Base-by-base conservation (phyloP, 2,888 invertebrate species). In the Phyllotreta striolata region DNA sequence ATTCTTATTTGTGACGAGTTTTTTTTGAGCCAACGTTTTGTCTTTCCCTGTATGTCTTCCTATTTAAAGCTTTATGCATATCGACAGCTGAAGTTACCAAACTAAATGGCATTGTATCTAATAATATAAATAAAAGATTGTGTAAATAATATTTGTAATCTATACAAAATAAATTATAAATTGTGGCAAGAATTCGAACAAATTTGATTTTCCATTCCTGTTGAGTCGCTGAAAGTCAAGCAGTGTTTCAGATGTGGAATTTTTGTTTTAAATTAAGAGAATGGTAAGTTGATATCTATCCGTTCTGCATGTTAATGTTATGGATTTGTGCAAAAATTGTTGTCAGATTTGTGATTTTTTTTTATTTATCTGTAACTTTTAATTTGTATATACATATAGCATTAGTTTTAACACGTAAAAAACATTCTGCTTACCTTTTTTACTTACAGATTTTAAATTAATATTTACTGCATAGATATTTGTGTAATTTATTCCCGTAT, bases 91-190 rank as follows among this genome's bases (percentile, higher is more conserved):
- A 60, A 54, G 60, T 60, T 52, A 52, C 57, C 64, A 62, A 64
- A 64, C 69, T 72, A 68, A 68, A 71, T 64, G 64, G 72, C 72
- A 67, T 71, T 70, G 71, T 70, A 72, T 71, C 69, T 66, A 65
- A 71, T 69, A 68, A 68, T 47, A 69, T 64, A 56, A 70, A 71
- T 70, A 69, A 6, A 9, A 75, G 73, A 70, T 71, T 71, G 73
- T 73, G 75, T 75, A 74, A 71, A 67, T 71, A 68, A 72, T 74
- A 73, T 76, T 77, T 77, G 77, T 77, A 76, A 76, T 73, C 74
- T 76, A 76, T 74, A 74, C 72, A 72, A 71, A 70, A 76, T 76
- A 76, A 76, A 75, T 69, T 77, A 76, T 76, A 76, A 76, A 75
- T 71, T 77, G 74, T 77, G 77, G 74, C 73, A 73, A 75, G 49